Evolutionary conservation across 1,140 invertebrate genomes (phyloP).

Genomic region (Gonioctena quinquepunctata): DNA sequence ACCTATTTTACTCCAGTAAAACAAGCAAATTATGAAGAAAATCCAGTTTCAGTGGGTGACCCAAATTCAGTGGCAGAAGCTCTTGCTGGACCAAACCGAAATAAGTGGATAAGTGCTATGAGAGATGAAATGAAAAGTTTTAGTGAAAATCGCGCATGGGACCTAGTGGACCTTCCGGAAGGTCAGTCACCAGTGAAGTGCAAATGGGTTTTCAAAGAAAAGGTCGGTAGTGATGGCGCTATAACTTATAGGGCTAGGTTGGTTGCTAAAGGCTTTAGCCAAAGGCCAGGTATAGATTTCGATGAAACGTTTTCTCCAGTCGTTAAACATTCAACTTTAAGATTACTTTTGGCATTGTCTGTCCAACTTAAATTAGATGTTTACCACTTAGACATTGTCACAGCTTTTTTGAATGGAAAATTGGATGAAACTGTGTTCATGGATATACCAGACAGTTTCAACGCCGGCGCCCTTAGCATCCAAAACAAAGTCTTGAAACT

Average conservation of each 20-base stretch:
- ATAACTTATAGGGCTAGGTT: slow-evolving; percentile 43
- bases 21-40: too few species aligned
- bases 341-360: too few species aligned
- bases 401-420: too few species aligned
- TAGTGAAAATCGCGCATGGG: slow-evolving; percentile 49
- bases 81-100: too few species aligned
- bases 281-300: slow-evolving; percentile 22
- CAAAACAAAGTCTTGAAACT: slow-evolving; percentile 48
- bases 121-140: slow-evolving; percentile 42
- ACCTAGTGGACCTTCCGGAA: slow-evolving; percentile 41
- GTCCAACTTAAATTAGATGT: too few species aligned
- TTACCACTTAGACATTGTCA: too few species aligned
- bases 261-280: slow-evolving; percentile 54
- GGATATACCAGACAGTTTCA: slow-evolving; percentile 38
- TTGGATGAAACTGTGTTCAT: too few species aligned
- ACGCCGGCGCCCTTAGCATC: too few species aligned
- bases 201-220: slow-evolving; percentile 46
- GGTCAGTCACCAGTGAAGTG: slow-evolving; percentile 47
- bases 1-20: too few species aligned
- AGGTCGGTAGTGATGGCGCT: background rate
- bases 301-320: slow-evolving; percentile 31
- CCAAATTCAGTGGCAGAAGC: too few species aligned
- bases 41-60: too few species aligned
- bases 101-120: slow-evolving; percentile 46
- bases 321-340: background rate